Evolutionary conservation across 2,113 vertebrate genomes (phyloP).

Genomic region (Megatriorchis doriae): DNA sequence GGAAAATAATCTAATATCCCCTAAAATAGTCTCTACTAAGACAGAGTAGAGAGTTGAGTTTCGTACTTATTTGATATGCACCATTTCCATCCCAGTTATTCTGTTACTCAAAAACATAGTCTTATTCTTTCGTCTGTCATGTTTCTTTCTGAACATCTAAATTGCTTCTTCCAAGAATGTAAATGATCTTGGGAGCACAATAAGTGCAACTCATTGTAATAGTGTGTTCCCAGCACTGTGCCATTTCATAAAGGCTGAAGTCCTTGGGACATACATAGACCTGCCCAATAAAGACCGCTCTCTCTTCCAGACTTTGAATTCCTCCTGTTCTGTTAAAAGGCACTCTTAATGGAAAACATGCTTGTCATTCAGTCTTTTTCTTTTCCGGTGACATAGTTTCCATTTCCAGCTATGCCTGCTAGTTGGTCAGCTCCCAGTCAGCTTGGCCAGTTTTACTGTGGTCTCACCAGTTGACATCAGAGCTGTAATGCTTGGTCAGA

Average conservation of each 20-base stretch:
- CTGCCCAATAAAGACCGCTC: neutral
- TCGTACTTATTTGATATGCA: neutral
- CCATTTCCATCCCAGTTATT: neutral
- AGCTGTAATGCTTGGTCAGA: neutral
- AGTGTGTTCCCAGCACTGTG: neutral
- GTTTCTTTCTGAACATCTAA: neutral
- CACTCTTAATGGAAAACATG: neutral
- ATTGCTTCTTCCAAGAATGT: neutral
- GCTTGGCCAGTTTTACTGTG: neutral
- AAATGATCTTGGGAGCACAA: neutral
- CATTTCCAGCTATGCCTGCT: neutral
- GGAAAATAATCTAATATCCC: neutral
- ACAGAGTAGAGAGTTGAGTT: neutral
- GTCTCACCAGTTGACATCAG: neutral
- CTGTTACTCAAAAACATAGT: neutral
- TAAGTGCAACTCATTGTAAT: neutral
- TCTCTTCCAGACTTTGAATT: neutral
- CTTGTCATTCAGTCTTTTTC: neutral
- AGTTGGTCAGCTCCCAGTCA: neutral
- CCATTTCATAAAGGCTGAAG: neutral
- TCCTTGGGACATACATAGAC: neutral
- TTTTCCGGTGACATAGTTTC: neutral
- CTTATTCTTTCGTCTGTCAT: neutral
- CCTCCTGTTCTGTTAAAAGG: neutral
- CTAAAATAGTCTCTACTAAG: neutral